Evolutionary conservation across 2,113 vertebrate species (phyloP), one percentile per base, ranked within the genome.

Genomic region (Dasyprocta punctata): DNA sequence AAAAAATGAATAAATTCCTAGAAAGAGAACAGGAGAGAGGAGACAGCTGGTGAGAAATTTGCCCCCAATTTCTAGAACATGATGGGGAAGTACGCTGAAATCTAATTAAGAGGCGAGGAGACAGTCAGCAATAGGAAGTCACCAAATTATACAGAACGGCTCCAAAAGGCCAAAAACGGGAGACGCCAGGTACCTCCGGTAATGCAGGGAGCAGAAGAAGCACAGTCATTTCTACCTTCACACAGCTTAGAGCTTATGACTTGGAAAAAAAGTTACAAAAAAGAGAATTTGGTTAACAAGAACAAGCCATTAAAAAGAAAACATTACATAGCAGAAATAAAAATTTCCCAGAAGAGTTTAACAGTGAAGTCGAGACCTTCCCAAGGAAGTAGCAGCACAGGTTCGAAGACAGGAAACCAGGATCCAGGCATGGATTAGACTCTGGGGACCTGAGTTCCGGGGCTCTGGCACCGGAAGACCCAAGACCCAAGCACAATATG

Each of bases 401-500:
- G 47, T 28, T 0, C 13, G 82, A 1, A 38, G 16, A 33, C 19
- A 33, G n/a, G 52, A 36, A 38, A 0, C 2, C 56, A 13, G 2
- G 28, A n/a, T n/a, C n/a, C n/a, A n/a, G n/a, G 9, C 5, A 14
- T 14, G 7, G 11, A 3, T 0, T 1, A 61, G 56, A 44, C 5
- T 20, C 44, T 7, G 1, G 3, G 1, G 11, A 22, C 3, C 19
- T 47, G 33, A 5, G 44, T 6, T 28, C 30, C 2, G 19, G 19
- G 69, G 47, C 20, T 36, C 22, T 17, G 26, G 14, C 38, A 12
- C 24, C 22, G 1, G 49, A 38, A 67, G 44, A 56, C 38, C 38
- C 38, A 36, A 30, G 49, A 73, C 61, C 82, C 73, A 30, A 52
- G 75, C 19, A 71, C 38, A 77, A 4, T 0, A 6, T 2, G 22